These are phyloP conservation scores for Choreutis nemorana DNA, from an alignment of 2,888 invertebrate species.

Conservation along the genomic window DNA sequence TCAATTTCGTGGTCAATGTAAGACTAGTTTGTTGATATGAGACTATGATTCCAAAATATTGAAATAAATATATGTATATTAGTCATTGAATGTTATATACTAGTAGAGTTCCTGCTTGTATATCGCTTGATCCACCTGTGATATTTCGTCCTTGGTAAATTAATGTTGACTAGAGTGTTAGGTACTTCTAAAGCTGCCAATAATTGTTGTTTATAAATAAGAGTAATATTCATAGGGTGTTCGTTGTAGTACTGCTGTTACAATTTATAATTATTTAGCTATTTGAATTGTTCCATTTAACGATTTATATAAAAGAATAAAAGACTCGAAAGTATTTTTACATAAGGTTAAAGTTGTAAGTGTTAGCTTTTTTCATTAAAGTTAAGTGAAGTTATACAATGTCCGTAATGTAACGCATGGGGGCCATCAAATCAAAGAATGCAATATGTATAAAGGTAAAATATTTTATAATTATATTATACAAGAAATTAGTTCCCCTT, in stretches of 20 bases:
- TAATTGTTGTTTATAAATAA: constrained; percentile 27
- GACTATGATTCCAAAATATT: constrained; percentile 24
- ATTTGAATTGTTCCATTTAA: too few relatives aligned
- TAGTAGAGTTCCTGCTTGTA: constrained; percentile 59
- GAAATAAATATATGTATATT: constrained; percentile 19
- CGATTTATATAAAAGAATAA: too few relatives aligned
- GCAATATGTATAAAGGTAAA: constrained; percentile 45
- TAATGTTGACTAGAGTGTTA: constrained; percentile 32
- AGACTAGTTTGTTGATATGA: constrained; percentile 35
- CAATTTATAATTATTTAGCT: too few relatives aligned
- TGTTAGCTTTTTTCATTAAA: too few relatives aligned
- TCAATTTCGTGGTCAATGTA: constrained; percentile 48
- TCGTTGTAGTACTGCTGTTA: constrained; percentile 29
- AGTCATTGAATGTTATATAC: constrained; percentile 29
- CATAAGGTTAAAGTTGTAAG: too few relatives aligned
- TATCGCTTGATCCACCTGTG: constrained; percentile 59
- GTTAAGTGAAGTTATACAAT: constrained; percentile 14
- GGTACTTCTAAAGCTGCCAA: constrained; percentile 37
- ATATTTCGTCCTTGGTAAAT: constrained; percentile 43
- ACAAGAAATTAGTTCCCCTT: too few relatives aligned
- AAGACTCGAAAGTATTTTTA: too few relatives aligned
- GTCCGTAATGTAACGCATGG: constrained; percentile 42
- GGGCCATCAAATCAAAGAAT: constrained; percentile 56
- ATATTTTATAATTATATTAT: too few relatives aligned
- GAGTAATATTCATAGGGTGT: constrained; percentile 34